Evolutionary conservation across 92 coral and sea anemone species (phyloP), one percentile per base, ranked within the genome.

Genomic region (Virgularia gustaviana): DNA sequence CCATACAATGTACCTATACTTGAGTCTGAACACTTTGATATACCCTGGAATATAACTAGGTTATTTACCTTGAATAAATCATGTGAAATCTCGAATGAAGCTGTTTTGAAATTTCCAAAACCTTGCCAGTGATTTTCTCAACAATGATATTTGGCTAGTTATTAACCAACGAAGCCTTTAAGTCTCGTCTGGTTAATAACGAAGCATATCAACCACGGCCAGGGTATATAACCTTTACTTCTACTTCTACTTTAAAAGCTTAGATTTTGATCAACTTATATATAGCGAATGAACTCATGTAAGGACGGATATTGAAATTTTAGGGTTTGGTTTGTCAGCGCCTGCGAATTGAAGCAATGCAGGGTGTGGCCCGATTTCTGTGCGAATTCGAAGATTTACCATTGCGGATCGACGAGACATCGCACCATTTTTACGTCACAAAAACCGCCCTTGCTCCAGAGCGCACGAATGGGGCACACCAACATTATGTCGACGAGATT

Each of bases 321-420:
- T 31, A 68, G 75, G 75, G 51, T 10, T 30, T 34, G 47, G 60
- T 29, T 2, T 68, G 57, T 27, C 12, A 55, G 20, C 36, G 7
- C 2, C 75, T 68, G 19, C 30, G 75, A 30, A 51, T 28, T 37
- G 75, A 68, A 55, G 60, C 75, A 6, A 28, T 68, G 7, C 59
- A 32, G 19, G 19, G 12, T 23, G 35, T 30, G 49, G 75, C 75
- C 3, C 31, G 34, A 18, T 68, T 68, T 32, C 18, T 68, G 6
- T 68, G 75, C n/a, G 75, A 68, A 38, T 68, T 68, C 35, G 75
- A 68, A 49, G 75, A 68, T 28, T 33, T 68, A 29, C 75, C 75
- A n/a, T 30, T 68, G 55, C 49, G 75, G 23, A 49, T 49, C 12
- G 45, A 68, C 16, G 44, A 49, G 15, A 44, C 9, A 8, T 23